These are phyloP conservation scores for Lucifuga dentata DNA, from an alignment of 2,113 vertebrate genomes.

Conservation along the genomic window DNA sequence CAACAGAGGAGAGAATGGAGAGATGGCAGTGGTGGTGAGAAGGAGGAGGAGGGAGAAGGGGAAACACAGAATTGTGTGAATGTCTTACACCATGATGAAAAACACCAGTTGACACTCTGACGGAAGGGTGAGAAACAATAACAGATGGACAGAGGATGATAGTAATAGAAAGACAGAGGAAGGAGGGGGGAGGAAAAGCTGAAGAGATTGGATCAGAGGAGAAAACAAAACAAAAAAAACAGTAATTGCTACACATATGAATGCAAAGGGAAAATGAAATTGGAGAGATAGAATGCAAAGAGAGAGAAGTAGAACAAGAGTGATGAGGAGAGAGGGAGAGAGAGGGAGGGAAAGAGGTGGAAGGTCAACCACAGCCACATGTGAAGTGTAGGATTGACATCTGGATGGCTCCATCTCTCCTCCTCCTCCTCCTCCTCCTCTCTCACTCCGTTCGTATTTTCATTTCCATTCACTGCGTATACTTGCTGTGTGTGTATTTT, in stretches of 20 bases:
- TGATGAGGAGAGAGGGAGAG: slow-evolving; percentile 25
- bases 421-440: too few relatives aligned
- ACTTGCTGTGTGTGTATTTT: slow-evolving; percentile 4
- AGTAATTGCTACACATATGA: too few relatives aligned
- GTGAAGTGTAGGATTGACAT: slow-evolving; percentile 66
- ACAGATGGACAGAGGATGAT: too few relatives aligned
- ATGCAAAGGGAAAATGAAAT: neutral
- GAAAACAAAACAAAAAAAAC: too few relatives aligned
- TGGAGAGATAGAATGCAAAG: slow-evolving; percentile 10
- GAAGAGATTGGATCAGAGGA: too few relatives aligned
- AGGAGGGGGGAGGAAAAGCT: too few relatives aligned
- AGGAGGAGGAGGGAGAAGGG: slow-evolving; percentile 5
- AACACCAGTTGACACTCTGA: slow-evolving; percentile 61
- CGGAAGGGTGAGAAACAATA: slow-evolving; percentile 64
- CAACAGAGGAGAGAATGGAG: neutral
- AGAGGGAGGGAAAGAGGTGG: slow-evolving; percentile 45
- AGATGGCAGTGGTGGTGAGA: slow-evolving; percentile 4
- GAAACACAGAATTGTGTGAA: slow-evolving; percentile 15
- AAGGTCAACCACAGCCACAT: slow-evolving; percentile 80
- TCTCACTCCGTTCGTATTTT: slow-evolving; percentile 15
- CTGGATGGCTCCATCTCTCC: slow-evolving; percentile 31
- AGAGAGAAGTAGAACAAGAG: slow-evolving; percentile 25
- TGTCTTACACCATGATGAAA: slow-evolving; percentile 50
- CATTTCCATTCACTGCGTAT: neutral
- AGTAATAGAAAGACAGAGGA: too few relatives aligned